Percentiles rank a stretch among this genome's conserved stretches.
These are phyloP conservation scores for Ormyrus pomaceus DNA, from an alignment of 2,888 invertebrate genomes.

Conservation along the genomic window DNA sequence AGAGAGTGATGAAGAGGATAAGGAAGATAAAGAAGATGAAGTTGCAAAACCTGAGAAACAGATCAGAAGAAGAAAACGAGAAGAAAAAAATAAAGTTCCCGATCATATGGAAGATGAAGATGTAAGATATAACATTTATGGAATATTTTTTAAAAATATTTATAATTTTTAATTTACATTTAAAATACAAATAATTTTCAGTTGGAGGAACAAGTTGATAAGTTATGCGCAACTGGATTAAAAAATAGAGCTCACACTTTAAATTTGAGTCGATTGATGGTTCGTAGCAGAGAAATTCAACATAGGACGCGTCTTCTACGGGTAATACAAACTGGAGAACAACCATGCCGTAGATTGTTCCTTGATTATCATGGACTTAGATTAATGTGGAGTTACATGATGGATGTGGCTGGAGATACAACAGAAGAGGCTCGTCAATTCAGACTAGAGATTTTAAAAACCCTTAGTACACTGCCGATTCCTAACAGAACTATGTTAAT, in stretches of 20 bases:
- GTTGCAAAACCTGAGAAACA: conserved; percentile 64
- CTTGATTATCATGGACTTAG: conserved; percentile 95
- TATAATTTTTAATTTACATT: conserved; percentile 14
- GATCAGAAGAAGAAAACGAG: conserved; percentile 70
- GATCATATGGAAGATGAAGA: conserved; percentile 76
- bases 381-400: conserved; percentile 95
- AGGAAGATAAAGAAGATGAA: conserved; percentile 68
- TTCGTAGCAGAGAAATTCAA: conserved; percentile 89
- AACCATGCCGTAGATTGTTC: conserved; percentile 90
- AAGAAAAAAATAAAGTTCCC: conserved; percentile 70
- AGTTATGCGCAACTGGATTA: conserved; percentile 86
- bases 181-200: conserved; percentile 15
- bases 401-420: conserved; percentile 80
- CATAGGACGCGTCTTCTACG: conserved; percentile 87
- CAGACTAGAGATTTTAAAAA: conserved; percentile 83
- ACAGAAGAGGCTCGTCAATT: conserved; percentile 74
- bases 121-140: conserved; percentile 60
- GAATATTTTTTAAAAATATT: neutral
- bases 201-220: conserved; percentile 89
- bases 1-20: conserved; percentile 73
- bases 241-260: conserved; percentile 94
- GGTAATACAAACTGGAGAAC: conserved; percentile 87
- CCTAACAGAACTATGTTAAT: conserved; percentile 94
- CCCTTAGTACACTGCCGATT: conserved; percentile 91
- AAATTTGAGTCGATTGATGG: conserved; percentile 92